phyloP scores from a whole-genome alignment of 2,797 vertebrate genomes.

The Alca torda region DNA sequence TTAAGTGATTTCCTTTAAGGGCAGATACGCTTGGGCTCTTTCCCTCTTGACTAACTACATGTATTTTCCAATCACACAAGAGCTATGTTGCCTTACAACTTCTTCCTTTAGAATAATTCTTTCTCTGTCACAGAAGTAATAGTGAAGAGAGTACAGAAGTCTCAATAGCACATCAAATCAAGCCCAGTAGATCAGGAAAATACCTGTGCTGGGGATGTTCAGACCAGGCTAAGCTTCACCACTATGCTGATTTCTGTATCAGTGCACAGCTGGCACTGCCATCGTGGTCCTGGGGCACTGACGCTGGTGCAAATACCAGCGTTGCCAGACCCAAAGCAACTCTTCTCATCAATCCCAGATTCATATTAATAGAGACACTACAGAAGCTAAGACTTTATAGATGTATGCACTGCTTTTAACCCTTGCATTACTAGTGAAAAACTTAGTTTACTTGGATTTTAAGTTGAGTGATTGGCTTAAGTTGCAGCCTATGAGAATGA shows the following conservation, averaged over 20 bases:
- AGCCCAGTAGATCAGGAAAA: not conserved
- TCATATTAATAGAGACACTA: not conserved
- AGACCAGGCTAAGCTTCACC: not conserved
- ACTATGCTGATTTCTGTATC: fast-evolving
- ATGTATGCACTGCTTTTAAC: not conserved
- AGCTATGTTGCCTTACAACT: not conserved
- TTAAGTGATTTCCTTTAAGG: not conserved
- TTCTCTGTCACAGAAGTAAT: not conserved
- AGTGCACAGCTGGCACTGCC: not conserved
- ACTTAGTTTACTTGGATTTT: not conserved
- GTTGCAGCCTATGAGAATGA: not conserved
- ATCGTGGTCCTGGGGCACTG: not conserved
- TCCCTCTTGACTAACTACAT: not conserved
- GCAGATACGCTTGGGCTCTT: not conserved
- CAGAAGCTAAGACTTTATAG: not conserved
- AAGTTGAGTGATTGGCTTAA: not conserved
- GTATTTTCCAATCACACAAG: not conserved
- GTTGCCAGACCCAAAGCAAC: not conserved
- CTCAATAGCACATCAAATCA: not conserved
- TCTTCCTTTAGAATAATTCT: not conserved
- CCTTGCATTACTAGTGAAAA: not conserved
- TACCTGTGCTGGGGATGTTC: not conserved
- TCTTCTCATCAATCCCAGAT: not conserved
- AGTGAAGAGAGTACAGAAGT: not conserved
- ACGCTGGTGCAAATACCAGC: no score